Evolutionary conservation across 2,113 vertebrate genomes (phyloP).

Genomic region (Tricholaema leucomelas): DNA sequence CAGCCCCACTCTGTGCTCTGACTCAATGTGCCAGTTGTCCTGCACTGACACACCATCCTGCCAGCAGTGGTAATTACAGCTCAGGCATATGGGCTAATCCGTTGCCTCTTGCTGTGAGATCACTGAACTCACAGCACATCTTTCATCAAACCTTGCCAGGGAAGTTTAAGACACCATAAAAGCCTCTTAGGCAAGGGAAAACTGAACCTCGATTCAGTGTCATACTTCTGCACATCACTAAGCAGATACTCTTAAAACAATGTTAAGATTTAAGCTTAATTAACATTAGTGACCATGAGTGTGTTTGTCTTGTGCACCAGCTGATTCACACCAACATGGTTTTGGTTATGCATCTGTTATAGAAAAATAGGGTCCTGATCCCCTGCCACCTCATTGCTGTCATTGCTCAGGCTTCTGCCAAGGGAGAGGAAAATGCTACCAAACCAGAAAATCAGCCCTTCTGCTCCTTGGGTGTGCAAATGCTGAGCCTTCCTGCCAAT

Average conservation of each 20-base stretch:
- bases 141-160: not conserved
- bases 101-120: not conserved
- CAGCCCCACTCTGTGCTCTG: not conserved
- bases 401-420: not conserved
- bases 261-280: not conserved
- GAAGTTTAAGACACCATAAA: not conserved
- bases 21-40: fast-evolving
- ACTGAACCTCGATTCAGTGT: not conserved
- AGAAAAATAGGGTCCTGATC: not conserved
- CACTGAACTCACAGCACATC: not conserved
- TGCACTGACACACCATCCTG: not conserved
- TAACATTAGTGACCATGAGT: fast-evolving
- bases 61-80: not conserved
- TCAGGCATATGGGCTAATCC: not conserved
- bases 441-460: not conserved
- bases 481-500: not conserved
- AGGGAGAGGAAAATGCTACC: not conserved
- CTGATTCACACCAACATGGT: not conserved
- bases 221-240: not conserved
- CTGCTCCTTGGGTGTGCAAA: not conserved
- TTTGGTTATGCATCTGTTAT: not conserved
- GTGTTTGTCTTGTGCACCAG: not conserved
- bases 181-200: not conserved
- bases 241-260: not conserved
- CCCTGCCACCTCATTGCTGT: not conserved